Percentiles rank a stretch among this genome's conserved stretches.
Evolutionary conservation across 1,140 invertebrate species (phyloP).

Genomic region (Luehdorfia chinensis): DNA sequence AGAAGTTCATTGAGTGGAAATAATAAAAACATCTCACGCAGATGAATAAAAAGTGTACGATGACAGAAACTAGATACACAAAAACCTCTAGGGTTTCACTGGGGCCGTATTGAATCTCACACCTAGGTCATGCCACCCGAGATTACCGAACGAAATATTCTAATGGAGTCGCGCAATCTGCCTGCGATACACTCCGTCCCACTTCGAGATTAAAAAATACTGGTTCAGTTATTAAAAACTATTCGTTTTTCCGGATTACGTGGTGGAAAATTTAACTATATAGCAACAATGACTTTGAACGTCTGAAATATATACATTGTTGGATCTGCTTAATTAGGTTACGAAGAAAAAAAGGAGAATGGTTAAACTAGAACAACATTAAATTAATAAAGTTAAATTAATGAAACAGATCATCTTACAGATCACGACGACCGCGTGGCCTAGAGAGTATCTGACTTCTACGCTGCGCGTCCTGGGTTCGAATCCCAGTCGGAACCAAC

Average conservation of each 20-base stretch:
- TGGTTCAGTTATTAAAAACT: constrained; percentile 6
- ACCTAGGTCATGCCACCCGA: constrained; percentile 23
- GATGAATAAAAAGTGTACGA: constrained; percentile 6
- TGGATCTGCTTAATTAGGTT: too few species aligned
- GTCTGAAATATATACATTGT: too few species aligned
- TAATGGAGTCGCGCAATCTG: constrained; percentile 22
- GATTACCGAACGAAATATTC: constrained; percentile 31
- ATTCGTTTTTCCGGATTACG: not conserved
- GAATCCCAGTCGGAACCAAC: too few species aligned
- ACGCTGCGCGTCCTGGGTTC: too few species aligned
- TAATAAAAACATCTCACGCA: not conserved
- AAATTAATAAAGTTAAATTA: too few species aligned
- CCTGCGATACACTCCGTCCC: constrained; percentile 7
- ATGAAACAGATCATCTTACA: too few species aligned
- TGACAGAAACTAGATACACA: constrained; percentile 19
- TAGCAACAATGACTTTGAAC: not conserved
- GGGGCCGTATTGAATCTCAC: constrained; percentile 17
- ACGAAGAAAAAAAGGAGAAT: too few species aligned
- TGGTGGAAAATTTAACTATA: not conserved
- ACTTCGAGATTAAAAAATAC: constrained; percentile 17
- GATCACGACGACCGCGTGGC: too few species aligned
- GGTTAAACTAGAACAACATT: too few species aligned
- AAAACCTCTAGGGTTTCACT: constrained; percentile 21
- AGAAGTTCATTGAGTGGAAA: constrained; percentile 2
- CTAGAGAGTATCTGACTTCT: too few species aligned